Base-by-base conservation (phyloP, 2,797 vertebrate genomes). In the Ptychobarbus kaznakovi region DNA sequence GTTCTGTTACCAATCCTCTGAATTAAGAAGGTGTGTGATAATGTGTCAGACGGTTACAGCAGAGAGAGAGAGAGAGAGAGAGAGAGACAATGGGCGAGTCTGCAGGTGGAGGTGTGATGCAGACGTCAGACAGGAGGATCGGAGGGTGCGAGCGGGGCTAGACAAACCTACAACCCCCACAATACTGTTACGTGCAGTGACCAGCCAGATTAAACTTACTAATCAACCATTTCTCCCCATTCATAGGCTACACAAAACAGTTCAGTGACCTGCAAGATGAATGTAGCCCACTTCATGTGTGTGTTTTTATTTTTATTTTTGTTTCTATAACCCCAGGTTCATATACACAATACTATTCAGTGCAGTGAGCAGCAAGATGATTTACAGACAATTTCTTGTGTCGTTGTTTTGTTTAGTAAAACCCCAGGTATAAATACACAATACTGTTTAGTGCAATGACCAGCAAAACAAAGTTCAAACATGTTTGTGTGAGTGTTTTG, bases 31-130 rank as follows among this genome's bases (percentile, higher is more conserved):
- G 68, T 70, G 49, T 72, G 12, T 46, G 49, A 35, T 77, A 78
- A 81, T 32, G 65, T 76, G 80, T 83, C 72, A 84, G 80, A 65
- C 56, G 68, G 8, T 72, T 82, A 73, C 73, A 63, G 53, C 6
- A 61, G 40, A 61, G 40, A 79, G 40, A 49, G 20, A 61, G 40
- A 79, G 40, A 49, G 20, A 58, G 12, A 16, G 65, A 83, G 65
- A 75, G 5, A 56, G 58, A 77, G 15, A 22, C 35, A 44, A 76
- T 25, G 70, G 66, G 77, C 79, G 83, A 87, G 83, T 85, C 85
- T 65, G 28, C 22, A 85, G 53, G 13, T 77, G 56, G 74, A 85
- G 85, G 83, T 83, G 80, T 88, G 77, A 83, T 68, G n/a, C 7
- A 84, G 44, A 61, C 12, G 13, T 83, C 28, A 80, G 20, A n/a